Conservation (phyloP, 1,140 invertebrate genomes). For the Neotoxoptera formosana region DNA sequence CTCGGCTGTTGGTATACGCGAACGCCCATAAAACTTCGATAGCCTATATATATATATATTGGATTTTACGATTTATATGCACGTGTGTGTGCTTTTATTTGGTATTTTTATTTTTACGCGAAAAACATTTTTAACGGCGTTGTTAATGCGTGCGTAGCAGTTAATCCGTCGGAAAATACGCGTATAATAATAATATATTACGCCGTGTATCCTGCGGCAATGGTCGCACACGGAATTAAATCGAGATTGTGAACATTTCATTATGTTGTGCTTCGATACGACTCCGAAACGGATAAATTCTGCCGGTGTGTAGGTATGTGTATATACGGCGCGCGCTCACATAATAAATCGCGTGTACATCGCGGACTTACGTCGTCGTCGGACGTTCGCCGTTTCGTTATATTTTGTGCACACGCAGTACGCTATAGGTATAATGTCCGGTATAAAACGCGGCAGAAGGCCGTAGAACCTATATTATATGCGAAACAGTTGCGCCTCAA, state of each 20-base stretch:
- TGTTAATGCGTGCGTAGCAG: not conserved
- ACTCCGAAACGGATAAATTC: not conserved
- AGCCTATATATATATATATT: not conserved
- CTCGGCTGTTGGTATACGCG: not conserved
- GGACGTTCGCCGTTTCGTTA: not conserved
- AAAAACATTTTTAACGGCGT: not conserved
- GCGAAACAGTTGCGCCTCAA: not conserved
- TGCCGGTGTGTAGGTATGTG: too few species aligned
- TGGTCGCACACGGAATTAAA: not conserved
- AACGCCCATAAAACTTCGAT: not conserved
- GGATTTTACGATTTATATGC: not conserved
- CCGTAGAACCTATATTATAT: too few species aligned
- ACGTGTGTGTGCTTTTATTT: not conserved
- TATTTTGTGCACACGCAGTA: too few species aligned
- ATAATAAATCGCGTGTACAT: not conserved
- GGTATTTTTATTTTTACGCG: not conserved
- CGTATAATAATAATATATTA: not conserved
- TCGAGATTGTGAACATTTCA: not conserved
- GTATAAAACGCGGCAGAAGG: not conserved
- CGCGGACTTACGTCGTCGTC: not conserved
- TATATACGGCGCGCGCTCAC: too few species aligned
- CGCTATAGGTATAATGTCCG: too few species aligned
- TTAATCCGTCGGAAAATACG: conserved; percentile 17
- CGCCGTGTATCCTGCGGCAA: not conserved
- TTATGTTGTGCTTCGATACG: not conserved